Conservation (phyloP, 1,140 invertebrate species). For the Daktulosphaira vitifoliae region DNA sequence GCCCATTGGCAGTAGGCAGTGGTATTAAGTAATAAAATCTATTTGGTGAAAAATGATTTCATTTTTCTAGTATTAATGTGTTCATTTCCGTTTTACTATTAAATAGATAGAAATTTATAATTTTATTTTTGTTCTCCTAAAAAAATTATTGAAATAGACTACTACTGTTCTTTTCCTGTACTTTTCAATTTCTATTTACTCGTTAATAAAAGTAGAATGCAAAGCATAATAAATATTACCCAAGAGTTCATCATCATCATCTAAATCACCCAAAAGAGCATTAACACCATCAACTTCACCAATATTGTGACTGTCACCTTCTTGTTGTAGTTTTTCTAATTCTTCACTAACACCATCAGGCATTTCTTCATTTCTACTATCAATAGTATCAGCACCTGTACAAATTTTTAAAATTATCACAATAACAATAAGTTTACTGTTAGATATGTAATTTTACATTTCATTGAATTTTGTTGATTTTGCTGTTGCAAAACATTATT, state of each 20-base stretch:
- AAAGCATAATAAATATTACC: constrained; percentile 45
- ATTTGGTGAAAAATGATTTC: too few species aligned
- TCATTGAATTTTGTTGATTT: constrained; percentile 26
- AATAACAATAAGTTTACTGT: neutral
- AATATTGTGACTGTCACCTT: constrained; percentile 51
- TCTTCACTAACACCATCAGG: constrained; percentile 69
- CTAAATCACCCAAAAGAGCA: constrained; percentile 69
- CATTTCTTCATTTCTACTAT: constrained; percentile 49
- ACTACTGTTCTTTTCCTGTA: too few species aligned
- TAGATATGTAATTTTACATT: neutral
- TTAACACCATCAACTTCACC: constrained; percentile 63
- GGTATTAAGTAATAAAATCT: too few species aligned
- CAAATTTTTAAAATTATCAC: neutral
- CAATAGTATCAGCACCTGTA: constrained; percentile 28
- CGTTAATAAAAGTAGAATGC: too few species aligned
- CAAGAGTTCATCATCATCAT: constrained; percentile 78
- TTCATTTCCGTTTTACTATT: too few species aligned
- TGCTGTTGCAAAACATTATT: constrained; percentile 19
- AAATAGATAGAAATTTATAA: too few species aligned
- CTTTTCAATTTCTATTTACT: too few species aligned
- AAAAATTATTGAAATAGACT: too few species aligned
- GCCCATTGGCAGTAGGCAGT: too few species aligned
- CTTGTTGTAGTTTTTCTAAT: constrained; percentile 69
- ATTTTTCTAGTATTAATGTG: too few species aligned
- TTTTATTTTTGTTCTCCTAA: too few species aligned